Evolutionary conservation across 1,140 invertebrate genomes (phyloP), one percentile per base, ranked within the genome.

Genomic region (Patella vulgata): DNA sequence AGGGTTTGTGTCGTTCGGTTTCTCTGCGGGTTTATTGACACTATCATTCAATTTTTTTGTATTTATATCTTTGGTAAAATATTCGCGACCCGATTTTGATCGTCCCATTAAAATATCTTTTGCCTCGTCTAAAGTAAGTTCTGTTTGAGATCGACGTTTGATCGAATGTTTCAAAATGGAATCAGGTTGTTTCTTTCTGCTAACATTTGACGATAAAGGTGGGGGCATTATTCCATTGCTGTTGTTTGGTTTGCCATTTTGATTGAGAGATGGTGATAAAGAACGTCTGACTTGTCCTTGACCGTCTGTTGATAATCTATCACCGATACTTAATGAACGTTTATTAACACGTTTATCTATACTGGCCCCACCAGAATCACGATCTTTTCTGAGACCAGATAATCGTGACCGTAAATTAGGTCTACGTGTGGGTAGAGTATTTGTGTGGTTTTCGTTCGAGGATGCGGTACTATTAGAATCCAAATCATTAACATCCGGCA

Each of bases 101-200:
- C 73, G 74, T 19, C 76, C 76, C 19, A 71, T 42, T 5, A 78
- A 63, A 55, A 78, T 78, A 44, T 70, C 68, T 57, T 78, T 78
- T 36, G 76, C 76, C 48, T 76, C 71, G 39, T 74, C 70, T n/a
- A 78, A 42, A 3, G 72, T 76, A 54, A 78, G 28, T 43, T 78
- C 74, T 27, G 68, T 55, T 21, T 63, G 51, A 9, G 66, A 61
- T 19, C 66, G 58, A n/a, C 64, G 44, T 60, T 23, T 33, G 31
- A 14, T 40, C 27, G n/a, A 23, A 6, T 27, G 14, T 21, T 12
- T n/a, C 19, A 28, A 27, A 27, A 31, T 33, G 39, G 53, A 59
- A 51, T 31, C 57, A 66, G 67, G 2, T 40, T 63, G 21, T 70
- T 69, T 19, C 66, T 47, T 28, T 62, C 63, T 23, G 71, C n/a